Evolutionary conservation across 2,888 invertebrate species (phyloP), one percentile per base, ranked within the genome.

Genomic region (Andrena chrysosceles): DNA sequence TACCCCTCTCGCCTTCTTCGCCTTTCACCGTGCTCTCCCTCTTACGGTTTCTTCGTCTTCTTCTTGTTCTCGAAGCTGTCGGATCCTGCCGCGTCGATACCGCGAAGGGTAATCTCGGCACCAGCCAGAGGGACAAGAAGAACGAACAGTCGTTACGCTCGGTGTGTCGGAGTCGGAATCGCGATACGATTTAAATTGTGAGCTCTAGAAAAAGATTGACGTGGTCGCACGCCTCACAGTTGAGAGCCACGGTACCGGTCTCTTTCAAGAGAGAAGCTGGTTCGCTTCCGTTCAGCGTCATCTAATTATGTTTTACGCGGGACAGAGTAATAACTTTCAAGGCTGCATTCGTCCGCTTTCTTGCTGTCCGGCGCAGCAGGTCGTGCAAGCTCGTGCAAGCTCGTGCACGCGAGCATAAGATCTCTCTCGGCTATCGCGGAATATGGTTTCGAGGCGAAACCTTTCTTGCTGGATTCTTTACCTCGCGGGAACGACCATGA

Each of bases 231-330:
- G 54, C 54, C 16, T 1, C 6, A 10, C 23, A 31, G 72, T 79
- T 73, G 81, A 72, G 81, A 81, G 60, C 63, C 73, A 68, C 77
- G 72, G 33, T 7, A 16, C 62, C 48, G 67, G 60, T 67, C 59
- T 16, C 48, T 20, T 31, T 5, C 42, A 29, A 49, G 56, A 63
- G 82, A 75, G 66, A n/a, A 72, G 74, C 33, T 63, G 66, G 42
- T 6, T 56, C 56, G 66, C 56, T 71, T 70, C 72, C 69, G 31
- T 72, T 81, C 74, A 86, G 84, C 86, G 81, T 87, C 87, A 85
- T 89, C 89, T 89, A 90, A 90, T 90, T 90, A 90, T 86, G 84
- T 90, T 90, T 90, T 89, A 87, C 88, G 83, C 81, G 84, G 70
- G 81, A 89, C 85, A 85, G 84, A 80, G 88, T 86, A 89, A 89